These are phyloP conservation scores for Diplodus sargus DNA, from an alignment of 2,797 vertebrate species.

Conservation along the genomic window DNA sequence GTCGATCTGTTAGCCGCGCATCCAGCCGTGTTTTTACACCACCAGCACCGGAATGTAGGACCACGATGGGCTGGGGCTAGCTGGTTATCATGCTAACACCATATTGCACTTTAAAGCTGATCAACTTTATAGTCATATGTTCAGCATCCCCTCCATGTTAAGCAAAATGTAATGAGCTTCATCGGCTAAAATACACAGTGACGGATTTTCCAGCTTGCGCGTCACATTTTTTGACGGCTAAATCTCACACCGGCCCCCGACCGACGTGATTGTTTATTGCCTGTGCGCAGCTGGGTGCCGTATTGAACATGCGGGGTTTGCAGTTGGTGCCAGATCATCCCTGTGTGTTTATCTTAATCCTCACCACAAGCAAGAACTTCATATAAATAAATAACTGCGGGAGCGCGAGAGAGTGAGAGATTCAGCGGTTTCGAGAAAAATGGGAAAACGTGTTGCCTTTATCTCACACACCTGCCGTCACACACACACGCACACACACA, in stretches of 20 bases:
- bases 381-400: slow-evolving; percentile 27
- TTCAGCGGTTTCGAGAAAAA: slow-evolving; percentile 12
- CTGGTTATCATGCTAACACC: no score
- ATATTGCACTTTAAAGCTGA: background rate
- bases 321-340: slow-evolving; percentile 10
- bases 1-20: no score
- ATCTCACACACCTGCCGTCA: slow-evolving; percentile 9
- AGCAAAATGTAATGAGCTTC: background rate
- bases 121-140: background rate
- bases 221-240: slow-evolving; percentile 12
- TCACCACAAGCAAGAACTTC: background rate
- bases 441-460: slow-evolving; percentile 1
- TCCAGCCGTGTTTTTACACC: no score
- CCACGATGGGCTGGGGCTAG: no score
- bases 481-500: background rate
- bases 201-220: slow-evolving; percentile 2
- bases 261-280: background rate
- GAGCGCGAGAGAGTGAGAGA: slow-evolving; percentile 16
- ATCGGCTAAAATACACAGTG: no score
- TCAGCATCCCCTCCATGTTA: no score
- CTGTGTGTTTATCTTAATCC: slow-evolving; percentile 3
- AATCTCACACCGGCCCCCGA: background rate
- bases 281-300: background rate
- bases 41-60: no score
- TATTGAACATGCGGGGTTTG: slow-evolving; percentile 16